Conservation (phyloP, 2,113 vertebrate genomes). For the Toxostoma redivivum region DNA sequence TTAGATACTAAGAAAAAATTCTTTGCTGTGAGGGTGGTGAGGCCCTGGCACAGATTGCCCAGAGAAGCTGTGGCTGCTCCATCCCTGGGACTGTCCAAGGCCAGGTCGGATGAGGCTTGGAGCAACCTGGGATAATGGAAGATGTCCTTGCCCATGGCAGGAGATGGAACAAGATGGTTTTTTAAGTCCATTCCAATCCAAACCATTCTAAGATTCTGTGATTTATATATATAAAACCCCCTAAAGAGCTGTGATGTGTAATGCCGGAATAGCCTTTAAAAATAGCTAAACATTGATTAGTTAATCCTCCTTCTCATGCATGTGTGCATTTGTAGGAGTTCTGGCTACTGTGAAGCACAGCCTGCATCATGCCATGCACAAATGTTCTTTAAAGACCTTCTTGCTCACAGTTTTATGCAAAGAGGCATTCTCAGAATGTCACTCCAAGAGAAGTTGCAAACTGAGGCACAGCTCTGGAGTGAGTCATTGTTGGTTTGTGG, state of each 20-base stretch:
- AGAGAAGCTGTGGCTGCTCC: background rate
- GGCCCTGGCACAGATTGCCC: background rate
- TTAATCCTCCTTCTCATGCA: background rate
- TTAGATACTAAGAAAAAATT: background rate
- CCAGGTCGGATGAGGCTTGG: background rate
- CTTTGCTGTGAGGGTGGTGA: background rate
- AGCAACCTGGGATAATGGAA: accelerated
- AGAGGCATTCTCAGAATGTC: background rate
- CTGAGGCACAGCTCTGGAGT: background rate
- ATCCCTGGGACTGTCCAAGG: background rate
- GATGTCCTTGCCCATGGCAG: background rate
- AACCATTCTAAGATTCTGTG: background rate
- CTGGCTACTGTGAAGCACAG: background rate
- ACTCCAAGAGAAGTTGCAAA: background rate
- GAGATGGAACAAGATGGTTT: background rate
- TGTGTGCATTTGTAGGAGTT: background rate
- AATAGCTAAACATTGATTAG: background rate
- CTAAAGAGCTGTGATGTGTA: background rate
- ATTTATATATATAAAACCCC: background rate
- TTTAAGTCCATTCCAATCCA: background rate
- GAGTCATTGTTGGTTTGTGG: background rate
- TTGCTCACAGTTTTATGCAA: background rate
- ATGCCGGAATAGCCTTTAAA: background rate
- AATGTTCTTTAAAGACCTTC: background rate
- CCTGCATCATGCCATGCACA: background rate